Percentiles rank a stretch among this genome's conserved stretches.
Evolutionary conservation across 2,888 invertebrate species (phyloP).

Genomic region (Opisthograptis luteolata): DNA sequence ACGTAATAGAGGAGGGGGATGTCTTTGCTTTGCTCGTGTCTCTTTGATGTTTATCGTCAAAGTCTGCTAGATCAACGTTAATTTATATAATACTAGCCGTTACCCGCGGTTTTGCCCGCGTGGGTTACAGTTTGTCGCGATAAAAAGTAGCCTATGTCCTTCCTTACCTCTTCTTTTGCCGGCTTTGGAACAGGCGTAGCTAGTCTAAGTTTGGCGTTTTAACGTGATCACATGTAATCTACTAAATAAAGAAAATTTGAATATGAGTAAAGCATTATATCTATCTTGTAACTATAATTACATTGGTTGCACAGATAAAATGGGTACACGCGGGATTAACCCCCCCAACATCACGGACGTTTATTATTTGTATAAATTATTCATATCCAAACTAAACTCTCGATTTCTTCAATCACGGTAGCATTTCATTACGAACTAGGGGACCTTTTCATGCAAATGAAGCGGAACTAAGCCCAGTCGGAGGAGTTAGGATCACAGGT

Average conservation of each 20-base stretch:
- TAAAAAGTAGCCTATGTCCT: too few species aligned
- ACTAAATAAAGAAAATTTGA: too few species aligned
- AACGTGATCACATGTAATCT: not conserved
- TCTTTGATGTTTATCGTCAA: not conserved
- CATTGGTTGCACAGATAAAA: not conserved
- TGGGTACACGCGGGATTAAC: not conserved
- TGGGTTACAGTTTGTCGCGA: too few species aligned
- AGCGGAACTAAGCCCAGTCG: slow-evolving; percentile 26
- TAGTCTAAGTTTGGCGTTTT: too few species aligned
- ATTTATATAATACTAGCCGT: too few species aligned
- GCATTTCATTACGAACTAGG: slow-evolving; percentile 25
- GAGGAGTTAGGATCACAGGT: slow-evolving; percentile 30
- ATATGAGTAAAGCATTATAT: too few species aligned
- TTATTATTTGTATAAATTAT: slow-evolving; percentile 20
- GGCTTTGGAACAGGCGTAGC: too few species aligned
- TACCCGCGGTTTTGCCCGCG: too few species aligned
- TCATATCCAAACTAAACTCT: slow-evolving; percentile 22
- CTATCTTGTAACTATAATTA: not conserved
- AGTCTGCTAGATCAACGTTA: not conserved
- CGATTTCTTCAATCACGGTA: slow-evolving; percentile 27
- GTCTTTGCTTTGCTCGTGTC: not conserved
- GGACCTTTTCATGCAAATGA: slow-evolving; percentile 36
- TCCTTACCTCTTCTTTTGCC: too few species aligned
- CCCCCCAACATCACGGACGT: slow-evolving; percentile 3
- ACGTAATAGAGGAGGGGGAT: not conserved